A percentile compares a stretch with the other conserved stretches of the same genome.
Conservation (phyloP, 2,113 vertebrate species). For the Oplegnathus fasciatus region DNA sequence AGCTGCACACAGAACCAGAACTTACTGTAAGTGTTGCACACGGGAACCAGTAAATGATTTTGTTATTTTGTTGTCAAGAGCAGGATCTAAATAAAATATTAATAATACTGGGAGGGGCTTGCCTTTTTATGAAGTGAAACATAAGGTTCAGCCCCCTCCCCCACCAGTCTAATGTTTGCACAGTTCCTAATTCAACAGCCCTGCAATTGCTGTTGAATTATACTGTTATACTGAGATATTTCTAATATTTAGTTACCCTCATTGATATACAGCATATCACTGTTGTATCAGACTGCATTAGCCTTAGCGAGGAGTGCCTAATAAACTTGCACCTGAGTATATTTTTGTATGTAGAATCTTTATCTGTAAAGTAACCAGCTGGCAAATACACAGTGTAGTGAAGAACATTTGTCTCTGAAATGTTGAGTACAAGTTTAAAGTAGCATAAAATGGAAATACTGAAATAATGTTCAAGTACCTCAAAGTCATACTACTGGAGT, state of each 20-base stretch:
- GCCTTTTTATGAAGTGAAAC: not conserved
- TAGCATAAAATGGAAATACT: not conserved
- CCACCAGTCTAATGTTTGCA: not conserved
- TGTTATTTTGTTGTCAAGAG: not conserved
- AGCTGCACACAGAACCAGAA: not conserved
- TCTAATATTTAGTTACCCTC: not conserved
- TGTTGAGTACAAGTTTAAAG: not conserved
- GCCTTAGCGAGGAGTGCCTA: not conserved
- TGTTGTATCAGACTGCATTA: not conserved
- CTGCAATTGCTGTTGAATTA: not conserved
- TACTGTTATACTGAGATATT: not conserved
- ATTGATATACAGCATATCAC: too few species aligned
- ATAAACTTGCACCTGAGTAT: not conserved
- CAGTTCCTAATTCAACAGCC: not conserved
- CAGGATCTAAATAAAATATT: not conserved
- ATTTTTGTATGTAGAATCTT: not conserved
- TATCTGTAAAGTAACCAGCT: not conserved
- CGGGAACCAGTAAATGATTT: not conserved
- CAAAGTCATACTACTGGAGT: not conserved
- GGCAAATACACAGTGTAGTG: not conserved
- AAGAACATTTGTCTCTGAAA: not conserved
- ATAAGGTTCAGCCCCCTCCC: not conserved
- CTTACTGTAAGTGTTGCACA: not conserved
- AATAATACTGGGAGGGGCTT: not conserved
- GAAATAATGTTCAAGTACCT: not conserved